Base-by-base conservation (phyloP, 2,113 vertebrate species). In the Oreochromis aureus region DNA sequence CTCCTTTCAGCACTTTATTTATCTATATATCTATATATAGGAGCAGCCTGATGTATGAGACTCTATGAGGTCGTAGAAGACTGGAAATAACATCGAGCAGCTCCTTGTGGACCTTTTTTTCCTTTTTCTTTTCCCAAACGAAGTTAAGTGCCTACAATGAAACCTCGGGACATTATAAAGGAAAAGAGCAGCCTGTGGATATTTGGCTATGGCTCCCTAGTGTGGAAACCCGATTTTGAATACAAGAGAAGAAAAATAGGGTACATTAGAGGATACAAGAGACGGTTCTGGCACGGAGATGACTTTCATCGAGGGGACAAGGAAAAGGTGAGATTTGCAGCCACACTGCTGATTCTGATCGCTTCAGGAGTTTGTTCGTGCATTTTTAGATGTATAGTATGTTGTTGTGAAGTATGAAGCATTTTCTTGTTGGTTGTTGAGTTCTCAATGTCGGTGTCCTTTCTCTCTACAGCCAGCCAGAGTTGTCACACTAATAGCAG, bases 221-320 rank as follows among this genome's bases (percentile, higher is more conserved):
- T 98, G 39, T 99, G 98, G 98, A 97, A 97, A 84, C 98, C 98
- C 2, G 97, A 97, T 81, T 99, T 99, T 90, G 93, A 94, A 58
- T 98, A 96, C 93, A 97, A 96, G 54, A 97, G 95, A 87, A 97
- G 97, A 85, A 96, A 95, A 48, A 95, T 98, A 81, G 98, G 98
- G 24, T 97, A 96, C 90, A 97, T 99, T 83, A 96, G 95, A 10
- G 98, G 98, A 5, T 99, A 98, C 89, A 98, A 97, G 92, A 97
- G 98, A 84, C 97, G 98, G 69, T 99, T 99, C 96, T 99, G 98
- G 98, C 98, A 99, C 51, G 98, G 98, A 7, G 98, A 99, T 92
- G 97, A 97, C 71, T 98, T 98, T 90, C 96, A 99, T 86, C 96
- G 98, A 87, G 98, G 98, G 86, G 96, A 96, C 91, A 96, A 98